Evolutionary conservation across 2,888 invertebrate genomes (phyloP), one percentile per base, ranked within the genome.

Genomic region (Yponomeuta plumbellus): DNA sequence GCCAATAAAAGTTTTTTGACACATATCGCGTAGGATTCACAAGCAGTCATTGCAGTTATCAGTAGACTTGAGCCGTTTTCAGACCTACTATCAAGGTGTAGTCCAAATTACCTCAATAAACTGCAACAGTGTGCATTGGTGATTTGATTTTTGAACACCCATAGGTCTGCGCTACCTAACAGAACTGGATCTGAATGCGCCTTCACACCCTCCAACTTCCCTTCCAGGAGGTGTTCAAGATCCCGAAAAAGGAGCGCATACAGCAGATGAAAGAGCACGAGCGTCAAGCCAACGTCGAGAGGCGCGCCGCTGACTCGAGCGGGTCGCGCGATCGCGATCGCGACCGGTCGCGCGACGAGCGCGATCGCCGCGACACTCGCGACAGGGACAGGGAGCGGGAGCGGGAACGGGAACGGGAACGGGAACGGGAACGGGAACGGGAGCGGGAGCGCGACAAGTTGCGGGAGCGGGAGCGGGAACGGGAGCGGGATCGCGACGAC

Each of bases 181-280:
- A n/a, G 39, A 39, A 3, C 2, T 1, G 3, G 13, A 13, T 10
- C 44, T 44, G 8, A 13, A 13, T 1, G 13, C 13, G 13, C 44
- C 17, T 4, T 17, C 17, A 17, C 3, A 52, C 17, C 44, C 17
- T 3, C 39, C 44, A 17, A 13, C 44, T 2, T 52, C 40, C 26
- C 65, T 79, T 77, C 1, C 73, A 91, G 91, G 91, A 93, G 79
- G 91, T 93, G 26, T 98, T 98, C 83, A 95, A 97, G 80, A 98
- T 98, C 77, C 98, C 98, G 1, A 98, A 98, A 85, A 97, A 97
- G 74, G 97, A 98, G 80, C 93, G 97, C 67, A 96, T 97, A 69
- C 97, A 98, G 78, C 97, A 97, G 83, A 97, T 98, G 95, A 98
- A 98, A 79, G 97, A 97, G 79, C 98, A 98, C 79, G 98, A 98